Base-by-base conservation (phyloP, 2,797 vertebrate species). In the Anolis apletophallus region DNA sequence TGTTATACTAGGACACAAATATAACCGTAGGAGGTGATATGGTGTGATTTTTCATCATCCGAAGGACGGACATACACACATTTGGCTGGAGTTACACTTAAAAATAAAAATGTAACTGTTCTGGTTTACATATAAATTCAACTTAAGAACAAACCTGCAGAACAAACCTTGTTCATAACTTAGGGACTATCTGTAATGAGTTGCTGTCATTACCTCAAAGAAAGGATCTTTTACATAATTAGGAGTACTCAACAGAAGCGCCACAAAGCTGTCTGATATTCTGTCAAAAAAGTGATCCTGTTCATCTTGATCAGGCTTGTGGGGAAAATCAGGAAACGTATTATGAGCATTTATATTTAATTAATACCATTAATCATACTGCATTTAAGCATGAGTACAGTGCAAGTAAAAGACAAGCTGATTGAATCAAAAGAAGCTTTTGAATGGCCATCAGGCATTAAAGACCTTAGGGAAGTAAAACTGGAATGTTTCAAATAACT, bases 261-360 rank as follows among this genome's bases (percentile, higher is more conserved):
- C 61, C 83, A 94, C 91, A 91, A 95, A 97, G 77, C 84, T 94
- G 86, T 93, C 93, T 87, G 93, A 86, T 89, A 95, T 95, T 93
- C 89, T 93, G 54, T 94, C 95, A 92, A 96, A 96, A 12, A 95
- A 90, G 5, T 12, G 81, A 87, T 94, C 92, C 93, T 96, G 84
- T 89, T 92, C 93, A 87, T 91, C 77, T 90, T 81, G 83, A 72
- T 95, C 90, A 92, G 95, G 94, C 93, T 96, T 85, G 77, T 90
- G 8, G 61, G 26, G 6, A 69, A 40, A 50, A 73, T 84, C 88
- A 92, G 32, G 87, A 77, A 79, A 64, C 29, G 3, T 23, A 36
- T 36, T 29, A 36, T 80, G 16, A 83, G 55, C 26, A 32, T 83
- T 61, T 14, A 6, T 40, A n/a, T 73, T 61, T 57, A 21, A n/a